A percentile compares a stretch with the other conserved stretches of the same genome.
phyloP scores from a whole-genome alignment of 2,797 vertebrate genomes.

The Natrix natrix region DNA sequence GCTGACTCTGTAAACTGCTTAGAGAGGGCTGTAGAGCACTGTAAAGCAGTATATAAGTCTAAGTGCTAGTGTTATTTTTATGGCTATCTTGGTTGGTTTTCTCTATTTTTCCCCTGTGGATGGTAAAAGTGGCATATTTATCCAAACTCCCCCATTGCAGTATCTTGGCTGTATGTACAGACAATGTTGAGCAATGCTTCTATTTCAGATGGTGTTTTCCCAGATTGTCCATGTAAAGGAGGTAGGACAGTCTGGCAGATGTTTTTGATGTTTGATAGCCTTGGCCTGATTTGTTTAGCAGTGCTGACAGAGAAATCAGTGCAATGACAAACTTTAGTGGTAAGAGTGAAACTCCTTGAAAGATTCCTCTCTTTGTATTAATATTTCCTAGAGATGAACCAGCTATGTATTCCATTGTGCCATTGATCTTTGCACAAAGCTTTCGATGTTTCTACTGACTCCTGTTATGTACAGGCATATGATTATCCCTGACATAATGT shows the following conservation, averaged over 20 bases:
- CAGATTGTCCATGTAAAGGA: neutral
- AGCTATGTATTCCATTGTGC: neutral
- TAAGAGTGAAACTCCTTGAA: neutral
- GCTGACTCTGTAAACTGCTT: no score
- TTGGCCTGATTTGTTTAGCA: neutral
- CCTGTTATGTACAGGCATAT: neutral
- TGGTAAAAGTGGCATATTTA: neutral
- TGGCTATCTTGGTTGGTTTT: neutral
- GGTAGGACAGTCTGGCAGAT: neutral
- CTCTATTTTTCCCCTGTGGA: neutral
- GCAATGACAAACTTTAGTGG: neutral
- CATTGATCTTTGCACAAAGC: neutral
- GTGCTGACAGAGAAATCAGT: neutral
- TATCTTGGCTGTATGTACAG: neutral
- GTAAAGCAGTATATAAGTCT: no score
- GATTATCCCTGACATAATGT: neutral
- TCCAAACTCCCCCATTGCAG: neutral
- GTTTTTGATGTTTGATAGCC: neutral
- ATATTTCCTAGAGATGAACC: neutral
- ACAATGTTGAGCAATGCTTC: neutral
- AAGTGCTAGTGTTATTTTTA: no score
- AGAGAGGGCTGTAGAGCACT: no score
- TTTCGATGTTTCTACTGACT: neutral
- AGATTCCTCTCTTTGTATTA: neutral
- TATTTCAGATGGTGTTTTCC: neutral